phyloP scores from a whole-genome alignment of 2,797 vertebrate genomes.

The Channallabes apus region DNA sequence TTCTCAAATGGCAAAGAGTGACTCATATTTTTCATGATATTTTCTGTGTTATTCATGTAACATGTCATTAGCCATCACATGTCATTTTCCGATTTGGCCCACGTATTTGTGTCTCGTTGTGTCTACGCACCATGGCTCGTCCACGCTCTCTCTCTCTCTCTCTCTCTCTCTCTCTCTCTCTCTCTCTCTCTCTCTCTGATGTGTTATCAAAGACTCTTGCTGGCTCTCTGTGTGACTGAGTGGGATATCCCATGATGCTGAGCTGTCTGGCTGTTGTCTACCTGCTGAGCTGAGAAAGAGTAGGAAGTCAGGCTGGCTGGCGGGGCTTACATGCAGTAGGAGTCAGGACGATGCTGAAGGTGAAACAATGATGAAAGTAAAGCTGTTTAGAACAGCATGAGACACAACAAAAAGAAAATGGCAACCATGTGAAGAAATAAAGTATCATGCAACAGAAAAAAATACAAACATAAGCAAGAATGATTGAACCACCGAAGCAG shows the following conservation, averaged over 20 bases:
- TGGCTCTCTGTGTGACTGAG: slow-evolving; percentile 41
- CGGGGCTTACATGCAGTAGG: background rate
- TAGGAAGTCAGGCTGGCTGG: background rate
- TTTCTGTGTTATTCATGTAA: background rate
- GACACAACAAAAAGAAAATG: background rate
- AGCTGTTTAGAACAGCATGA: background rate
- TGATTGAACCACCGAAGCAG: background rate
- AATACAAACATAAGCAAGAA: background rate
- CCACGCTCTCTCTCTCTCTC: too few relatives aligned
- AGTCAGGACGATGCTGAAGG: background rate
- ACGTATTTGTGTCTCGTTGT: background rate
- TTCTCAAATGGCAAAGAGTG: background rate
- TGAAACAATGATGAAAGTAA: background rate
- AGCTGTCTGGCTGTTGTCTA: slow-evolving; percentile 39
- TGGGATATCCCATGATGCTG: slow-evolving; percentile 48
- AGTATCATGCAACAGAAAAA: background rate
- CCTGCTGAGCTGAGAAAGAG: slow-evolving; percentile 25
- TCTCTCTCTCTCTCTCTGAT: slow-evolving; percentile 36
- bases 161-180: background rate
- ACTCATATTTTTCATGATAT: background rate
- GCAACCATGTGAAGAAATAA: background rate
- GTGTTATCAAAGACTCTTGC: slow-evolving; percentile 53
- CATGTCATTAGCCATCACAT: background rate
- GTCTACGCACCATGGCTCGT: background rate
- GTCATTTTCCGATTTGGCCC: background rate